These are phyloP conservation scores for Meda fulgida DNA, from an alignment of 2,797 vertebrate species.

Conservation along the genomic window DNA sequence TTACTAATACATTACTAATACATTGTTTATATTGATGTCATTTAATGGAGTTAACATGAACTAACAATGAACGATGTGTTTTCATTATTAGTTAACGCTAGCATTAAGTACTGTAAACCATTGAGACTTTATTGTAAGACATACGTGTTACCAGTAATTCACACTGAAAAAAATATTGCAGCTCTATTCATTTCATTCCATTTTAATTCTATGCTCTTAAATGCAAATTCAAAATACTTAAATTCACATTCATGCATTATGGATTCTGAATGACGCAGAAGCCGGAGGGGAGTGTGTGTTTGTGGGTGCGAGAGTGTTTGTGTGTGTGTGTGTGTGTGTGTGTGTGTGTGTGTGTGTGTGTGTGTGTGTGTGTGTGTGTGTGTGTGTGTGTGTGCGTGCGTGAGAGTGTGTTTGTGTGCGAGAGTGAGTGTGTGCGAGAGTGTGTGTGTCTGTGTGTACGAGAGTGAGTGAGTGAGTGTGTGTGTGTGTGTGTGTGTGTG, in stretches of 20 bases:
- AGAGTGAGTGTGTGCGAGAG: neutral
- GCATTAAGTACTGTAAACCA: neutral
- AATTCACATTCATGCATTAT: slow-evolving; percentile 13
- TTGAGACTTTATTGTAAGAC: neutral
- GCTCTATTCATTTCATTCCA: neutral
- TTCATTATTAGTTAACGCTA: too few relatives aligned
- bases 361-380: slow-evolving; percentile 13
- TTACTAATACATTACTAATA: too few relatives aligned
- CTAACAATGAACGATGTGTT: too few relatives aligned
- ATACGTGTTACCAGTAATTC: neutral
- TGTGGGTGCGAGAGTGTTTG: slow-evolving; percentile 47
- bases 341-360: too few relatives aligned
- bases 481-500: slow-evolving; percentile 21
- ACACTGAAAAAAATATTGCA: neutral
- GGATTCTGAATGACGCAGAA: neutral
- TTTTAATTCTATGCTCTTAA: neutral
- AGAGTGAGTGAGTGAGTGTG: slow-evolving; percentile 36
- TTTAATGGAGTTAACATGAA: too few relatives aligned
- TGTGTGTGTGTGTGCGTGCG: slow-evolving; percentile 60
- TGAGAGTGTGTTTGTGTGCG: slow-evolving; percentile 47
- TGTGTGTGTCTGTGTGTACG: slow-evolving; percentile 56
- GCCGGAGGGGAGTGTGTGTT: neutral
- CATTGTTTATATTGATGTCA: too few relatives aligned
- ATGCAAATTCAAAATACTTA: neutral
- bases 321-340: slow-evolving; percentile 60